These are phyloP conservation scores for Mythimna pallens DNA, from an alignment of 2,888 invertebrate species.

Conservation along the genomic window DNA sequence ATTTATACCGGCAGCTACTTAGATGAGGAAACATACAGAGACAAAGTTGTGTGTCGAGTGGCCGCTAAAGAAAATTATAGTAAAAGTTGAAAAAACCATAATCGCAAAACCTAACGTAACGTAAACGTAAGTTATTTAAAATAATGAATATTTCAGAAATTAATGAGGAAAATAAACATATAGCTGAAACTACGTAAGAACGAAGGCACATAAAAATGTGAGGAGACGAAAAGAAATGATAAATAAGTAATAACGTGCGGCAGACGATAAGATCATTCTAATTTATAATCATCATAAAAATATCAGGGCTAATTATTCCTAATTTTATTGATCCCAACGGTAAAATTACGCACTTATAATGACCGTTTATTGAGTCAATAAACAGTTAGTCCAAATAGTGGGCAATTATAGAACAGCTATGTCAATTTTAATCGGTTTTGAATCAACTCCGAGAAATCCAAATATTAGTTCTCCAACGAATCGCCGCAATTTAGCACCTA, in stretches of 20 bases:
- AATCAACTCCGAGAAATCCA: constrained; percentile 32
- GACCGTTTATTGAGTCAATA: constrained; percentile 23
- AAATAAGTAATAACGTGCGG: constrained; percentile 1
- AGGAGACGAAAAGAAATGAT: background rate
- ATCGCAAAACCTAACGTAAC: too few relatives aligned
- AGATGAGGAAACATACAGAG: constrained; percentile 65
- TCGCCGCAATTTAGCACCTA: constrained; percentile 24
- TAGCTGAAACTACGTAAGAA: background rate
- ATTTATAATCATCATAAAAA: constrained; percentile 35
- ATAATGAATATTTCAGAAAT: background rate
- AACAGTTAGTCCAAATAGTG: constrained; percentile 25
- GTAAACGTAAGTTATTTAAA: too few relatives aligned
- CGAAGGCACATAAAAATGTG: background rate
- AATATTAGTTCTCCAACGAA: constrained; percentile 38
- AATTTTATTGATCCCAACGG: constrained; percentile 20
- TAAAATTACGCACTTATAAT: constrained; percentile 19
- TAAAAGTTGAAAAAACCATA: background rate
- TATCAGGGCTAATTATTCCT: constrained; percentile 12
- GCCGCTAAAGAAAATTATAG: background rate
- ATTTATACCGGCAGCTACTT: constrained; percentile 83
- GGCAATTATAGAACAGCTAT: constrained; percentile 29
- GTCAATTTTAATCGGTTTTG: constrained; percentile 16
- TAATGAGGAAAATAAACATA: background rate
- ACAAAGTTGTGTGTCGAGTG: background rate
- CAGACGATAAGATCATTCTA: background rate